Conservation (phyloP, 2,888 invertebrate species). For the Acleris literana region DNA sequence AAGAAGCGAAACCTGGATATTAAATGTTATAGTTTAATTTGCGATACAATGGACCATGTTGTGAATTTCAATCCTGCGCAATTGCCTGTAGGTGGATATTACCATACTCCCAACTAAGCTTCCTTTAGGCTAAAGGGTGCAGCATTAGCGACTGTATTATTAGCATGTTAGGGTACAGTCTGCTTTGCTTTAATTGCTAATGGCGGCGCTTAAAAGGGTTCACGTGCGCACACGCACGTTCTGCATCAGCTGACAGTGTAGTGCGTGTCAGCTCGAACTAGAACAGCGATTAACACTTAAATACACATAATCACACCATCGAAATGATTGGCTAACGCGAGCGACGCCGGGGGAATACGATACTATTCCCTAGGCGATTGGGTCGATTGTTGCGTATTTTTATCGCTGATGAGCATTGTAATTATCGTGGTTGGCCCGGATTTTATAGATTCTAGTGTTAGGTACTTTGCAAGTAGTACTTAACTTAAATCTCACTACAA, state of each 20-base stretch:
- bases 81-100: too few species aligned
- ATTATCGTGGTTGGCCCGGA: conserved; percentile 9
- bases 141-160: too few species aligned
- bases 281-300: neutral
- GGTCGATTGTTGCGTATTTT: conserved; percentile 11
- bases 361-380: conserved; percentile 12
- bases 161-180: too few species aligned
- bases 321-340: neutral
- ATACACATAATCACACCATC: neutral
- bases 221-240: neutral
- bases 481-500: too few species aligned
- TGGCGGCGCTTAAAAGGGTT: too few species aligned
- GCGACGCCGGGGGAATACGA: neutral
- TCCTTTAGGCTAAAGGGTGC: too few species aligned
- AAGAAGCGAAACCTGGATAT: too few species aligned
- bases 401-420: conserved; percentile 9
- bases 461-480: neutral
- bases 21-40: too few species aligned
- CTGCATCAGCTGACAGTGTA: neutral
- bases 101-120: too few species aligned
- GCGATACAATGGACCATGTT: too few species aligned
- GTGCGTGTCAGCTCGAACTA: neutral
- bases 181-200: too few species aligned
- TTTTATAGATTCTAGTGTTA: conserved; percentile 7
- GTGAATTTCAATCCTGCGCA: too few species aligned